phyloP scores from a whole-genome alignment of 64 coral and sea anemone species.

The Astreopora myriophthalma region DNA sequence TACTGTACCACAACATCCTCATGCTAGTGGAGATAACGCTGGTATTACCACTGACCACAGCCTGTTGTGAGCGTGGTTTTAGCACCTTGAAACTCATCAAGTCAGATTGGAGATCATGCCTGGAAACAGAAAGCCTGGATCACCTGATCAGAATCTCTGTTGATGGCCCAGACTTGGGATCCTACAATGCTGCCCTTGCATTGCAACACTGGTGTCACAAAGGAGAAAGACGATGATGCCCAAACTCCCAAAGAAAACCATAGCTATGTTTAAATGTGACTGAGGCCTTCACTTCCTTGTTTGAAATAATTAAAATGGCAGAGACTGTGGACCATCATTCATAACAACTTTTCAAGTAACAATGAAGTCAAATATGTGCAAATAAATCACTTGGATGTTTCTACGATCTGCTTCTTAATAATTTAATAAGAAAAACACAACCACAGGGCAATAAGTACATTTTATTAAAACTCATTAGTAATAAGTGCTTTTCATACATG shows the following conservation, averaged over 20 bases:
- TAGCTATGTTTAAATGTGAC: no score
- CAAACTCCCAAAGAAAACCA: neutral
- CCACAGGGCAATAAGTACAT: neutral
- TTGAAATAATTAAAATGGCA: no score
- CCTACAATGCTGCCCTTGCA: neutral
- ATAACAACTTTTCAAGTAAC: no score
- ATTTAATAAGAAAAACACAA: neutral
- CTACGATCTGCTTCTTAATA: no score
- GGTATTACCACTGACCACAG: slow-evolving; percentile 7
- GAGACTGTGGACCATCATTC: no score
- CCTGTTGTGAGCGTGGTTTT: neutral
- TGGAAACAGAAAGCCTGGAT: neutral
- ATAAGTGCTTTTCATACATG: no score
- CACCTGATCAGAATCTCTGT: neutral
- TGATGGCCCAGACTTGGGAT: neutral
- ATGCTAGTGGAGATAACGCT: slow-evolving; percentile 42
- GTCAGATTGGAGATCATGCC: neutral
- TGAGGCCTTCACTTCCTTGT: no score
- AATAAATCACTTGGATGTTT: no score
- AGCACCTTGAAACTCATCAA: neutral
- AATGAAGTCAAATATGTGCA: no score
- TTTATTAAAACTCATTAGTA: neutral
- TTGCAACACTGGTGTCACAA: neutral
- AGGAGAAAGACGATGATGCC: neutral
- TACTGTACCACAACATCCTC: slow-evolving; percentile 38